Evolutionary conservation across 1,140 invertebrate genomes (phyloP).

Genomic region (Drosophila ogumai): DNA sequence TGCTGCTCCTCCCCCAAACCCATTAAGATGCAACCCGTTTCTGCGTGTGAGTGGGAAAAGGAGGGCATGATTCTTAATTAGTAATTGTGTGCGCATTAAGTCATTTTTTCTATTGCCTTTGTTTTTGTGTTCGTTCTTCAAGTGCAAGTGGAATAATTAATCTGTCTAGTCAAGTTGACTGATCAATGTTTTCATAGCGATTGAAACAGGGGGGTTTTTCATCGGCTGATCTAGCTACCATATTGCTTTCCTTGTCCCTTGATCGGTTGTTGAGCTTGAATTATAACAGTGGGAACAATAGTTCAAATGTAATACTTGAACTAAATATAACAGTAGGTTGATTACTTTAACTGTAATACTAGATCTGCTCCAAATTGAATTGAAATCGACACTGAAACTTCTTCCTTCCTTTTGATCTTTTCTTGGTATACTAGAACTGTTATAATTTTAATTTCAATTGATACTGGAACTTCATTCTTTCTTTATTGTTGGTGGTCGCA

Average conservation of each 20-base stretch:
- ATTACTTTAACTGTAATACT: no score
- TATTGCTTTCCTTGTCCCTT: neutral
- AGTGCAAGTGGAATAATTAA: constrained; percentile 46
- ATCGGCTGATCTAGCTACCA: neutral
- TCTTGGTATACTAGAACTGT: neutral
- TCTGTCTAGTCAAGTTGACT: neutral
- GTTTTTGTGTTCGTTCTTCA: constrained; percentile 36
- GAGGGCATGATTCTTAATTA: constrained; percentile 46
- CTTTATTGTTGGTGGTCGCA: no score
- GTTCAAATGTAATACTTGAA: neutral
- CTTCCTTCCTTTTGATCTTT: no score
- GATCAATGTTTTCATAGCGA: constrained; percentile 9
- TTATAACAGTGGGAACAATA: neutral
- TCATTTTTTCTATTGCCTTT: constrained; percentile 12
- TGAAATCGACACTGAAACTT: no score
- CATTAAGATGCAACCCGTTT: constrained; percentile 7
- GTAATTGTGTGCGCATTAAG: constrained; percentile 73
- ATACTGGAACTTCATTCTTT: no score
- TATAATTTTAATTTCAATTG: neutral
- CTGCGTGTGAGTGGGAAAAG: neutral
- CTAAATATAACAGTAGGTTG: no score
- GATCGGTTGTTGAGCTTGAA: no score
- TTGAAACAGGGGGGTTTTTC: neutral
- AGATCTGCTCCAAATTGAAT: no score
- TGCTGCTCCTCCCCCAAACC: neutral